Evolutionary conservation across 92 coral and sea anemone genomes (phyloP), one percentile per base, ranked within the genome.

Genomic region (Isaurus tuberculatus): DNA sequence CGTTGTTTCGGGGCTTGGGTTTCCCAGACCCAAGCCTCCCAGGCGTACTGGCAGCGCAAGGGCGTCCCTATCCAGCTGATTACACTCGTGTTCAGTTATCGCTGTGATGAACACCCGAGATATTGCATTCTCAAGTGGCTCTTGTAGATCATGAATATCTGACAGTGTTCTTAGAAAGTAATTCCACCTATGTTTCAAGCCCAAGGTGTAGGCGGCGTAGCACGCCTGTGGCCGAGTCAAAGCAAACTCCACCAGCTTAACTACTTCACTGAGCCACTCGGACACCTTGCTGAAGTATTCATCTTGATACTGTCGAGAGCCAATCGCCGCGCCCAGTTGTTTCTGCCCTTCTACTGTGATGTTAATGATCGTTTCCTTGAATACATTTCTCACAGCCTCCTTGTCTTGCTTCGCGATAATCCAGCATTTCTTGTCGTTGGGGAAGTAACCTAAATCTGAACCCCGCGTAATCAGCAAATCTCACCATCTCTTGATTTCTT

Each of bases 201-300:
- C 60, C 3, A 51, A 51, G 0, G 72, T 71, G 33, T 83, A 71
- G 13, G 77, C 68, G 7, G 83, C 91, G 67, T 75, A 88, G 75
- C 79, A 51, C 17, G 60, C 22, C 60, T 37, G 60, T 1, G 60
- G 17, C 60, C 13, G 60, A 14, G 60, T 51, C 60, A 51, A 51
- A 51, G 60, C 60, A 51, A 51, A 51, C 60, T 51, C 43, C 43
- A 5, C 43, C 43, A 37, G 43, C 43, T 37, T 5, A 37, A 9
- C 43, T 4, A 0, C 43, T 0, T 37, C 43, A 0, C 43, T 37
- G 0, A 37, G 5, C 42, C 42, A 3, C 42, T 36, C 42, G 8
- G 42, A 36, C 42, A 36, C 42, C 43, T 37, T 37, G 42, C 42
- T 36, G 3, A 36, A 36, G 42, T 36, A 36, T 3, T 36, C 42